phyloP scores from a whole-genome alignment of 2,113 vertebrate species.

The Hemiprocne comata region DNA sequence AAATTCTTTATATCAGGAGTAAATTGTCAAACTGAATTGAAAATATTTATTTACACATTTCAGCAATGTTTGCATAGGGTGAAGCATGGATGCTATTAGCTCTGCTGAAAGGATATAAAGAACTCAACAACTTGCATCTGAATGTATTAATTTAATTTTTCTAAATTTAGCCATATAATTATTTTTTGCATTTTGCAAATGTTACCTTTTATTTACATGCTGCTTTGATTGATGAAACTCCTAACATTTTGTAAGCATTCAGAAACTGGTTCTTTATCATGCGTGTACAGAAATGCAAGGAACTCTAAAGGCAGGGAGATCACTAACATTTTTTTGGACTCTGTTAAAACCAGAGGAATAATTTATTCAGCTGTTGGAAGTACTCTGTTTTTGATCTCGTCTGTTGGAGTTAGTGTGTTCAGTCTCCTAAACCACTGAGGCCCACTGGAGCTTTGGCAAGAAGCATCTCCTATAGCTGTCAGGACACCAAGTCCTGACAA shows the following conservation, averaged over 20 bases:
- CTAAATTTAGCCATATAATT: not conserved
- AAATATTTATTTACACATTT: not conserved
- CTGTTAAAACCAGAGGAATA: not conserved
- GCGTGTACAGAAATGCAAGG: not conserved
- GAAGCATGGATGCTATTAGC: not conserved
- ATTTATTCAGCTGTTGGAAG: not conserved
- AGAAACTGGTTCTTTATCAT: not conserved
- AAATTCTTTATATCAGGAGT: not conserved
- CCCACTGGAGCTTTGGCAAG: not conserved
- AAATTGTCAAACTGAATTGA: not conserved
- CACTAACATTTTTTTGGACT: not conserved
- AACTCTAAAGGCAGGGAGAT: not conserved
- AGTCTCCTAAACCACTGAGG: not conserved
- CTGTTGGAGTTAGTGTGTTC: not conserved
- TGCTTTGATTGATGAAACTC: not conserved
- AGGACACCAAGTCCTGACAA: not conserved
- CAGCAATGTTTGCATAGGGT: not conserved
- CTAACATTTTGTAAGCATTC: not conserved
- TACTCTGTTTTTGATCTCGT: not conserved
- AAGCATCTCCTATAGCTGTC: not conserved
- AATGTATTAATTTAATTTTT: not conserved
- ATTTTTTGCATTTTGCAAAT: not conserved
- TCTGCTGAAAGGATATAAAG: not conserved
- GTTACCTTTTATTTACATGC: slow-evolving; percentile 1
- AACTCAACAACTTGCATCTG: not conserved